Evolutionary conservation across 1,140 invertebrate species (phyloP).

Genomic region (Neodiprion fabricii): DNA sequence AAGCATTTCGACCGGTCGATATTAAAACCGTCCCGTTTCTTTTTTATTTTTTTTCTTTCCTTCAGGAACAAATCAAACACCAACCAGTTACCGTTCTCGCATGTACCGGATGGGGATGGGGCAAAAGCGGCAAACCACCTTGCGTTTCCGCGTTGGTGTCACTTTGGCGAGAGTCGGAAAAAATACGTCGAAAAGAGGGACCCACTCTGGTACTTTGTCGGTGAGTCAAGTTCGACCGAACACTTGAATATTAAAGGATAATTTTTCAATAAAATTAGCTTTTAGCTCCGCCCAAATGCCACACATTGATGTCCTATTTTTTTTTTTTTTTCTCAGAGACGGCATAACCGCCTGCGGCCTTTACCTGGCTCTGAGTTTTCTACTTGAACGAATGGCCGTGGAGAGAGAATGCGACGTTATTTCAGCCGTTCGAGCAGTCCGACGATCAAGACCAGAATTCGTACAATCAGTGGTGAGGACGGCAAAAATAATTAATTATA

Average conservation of each 20-base stretch:
- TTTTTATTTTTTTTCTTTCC: conserved; percentile 10
- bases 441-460: background rate
- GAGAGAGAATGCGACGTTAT: background rate
- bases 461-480: background rate
- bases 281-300: background rate
- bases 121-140: conserved; percentile 31
- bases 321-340: background rate
- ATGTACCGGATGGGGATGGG: conserved; percentile 35
- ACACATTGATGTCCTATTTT: too few species aligned
- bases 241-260: conserved; percentile 12
- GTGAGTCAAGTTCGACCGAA: conserved; percentile 23
- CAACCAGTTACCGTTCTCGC: conserved; percentile 34
- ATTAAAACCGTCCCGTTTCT: background rate
- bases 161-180: conserved; percentile 38
- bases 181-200: conserved; percentile 31
- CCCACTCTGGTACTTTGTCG: conserved; percentile 38
- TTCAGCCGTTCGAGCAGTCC: background rate
- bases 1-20: background rate
- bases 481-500: too few species aligned
- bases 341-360: background rate
- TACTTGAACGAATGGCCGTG: background rate
- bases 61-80: conserved; percentile 11
- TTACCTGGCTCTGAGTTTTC: background rate
- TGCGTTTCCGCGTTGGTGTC: conserved; percentile 28
- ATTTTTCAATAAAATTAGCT: conserved; percentile 8